Conservation (phyloP, 1,140 invertebrate genomes). For the Drosophila pruinosa region DNA sequence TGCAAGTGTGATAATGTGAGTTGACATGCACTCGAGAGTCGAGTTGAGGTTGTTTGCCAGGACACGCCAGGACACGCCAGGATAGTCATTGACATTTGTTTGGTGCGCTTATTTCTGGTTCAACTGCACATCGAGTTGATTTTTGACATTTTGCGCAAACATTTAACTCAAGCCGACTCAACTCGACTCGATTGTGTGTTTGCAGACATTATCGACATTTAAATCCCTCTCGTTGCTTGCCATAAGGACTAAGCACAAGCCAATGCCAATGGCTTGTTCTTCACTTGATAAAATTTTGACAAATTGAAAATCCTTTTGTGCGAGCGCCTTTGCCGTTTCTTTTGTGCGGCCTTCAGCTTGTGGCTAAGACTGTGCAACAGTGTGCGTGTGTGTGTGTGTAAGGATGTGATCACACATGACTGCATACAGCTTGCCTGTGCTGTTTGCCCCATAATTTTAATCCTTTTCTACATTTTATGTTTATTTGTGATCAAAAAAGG, state of each 20-base stretch:
- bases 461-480: slow-evolving; percentile 62
- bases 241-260: slow-evolving; percentile 31
- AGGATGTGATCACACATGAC: slow-evolving; percentile 35
- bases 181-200: slow-evolving; percentile 51
- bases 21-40: slow-evolving; percentile 23
- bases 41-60: neutral
- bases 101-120: slow-evolving; percentile 70
- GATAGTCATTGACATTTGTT: slow-evolving; percentile 42
- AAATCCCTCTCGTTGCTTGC: slow-evolving; percentile 64
- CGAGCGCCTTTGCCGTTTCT: slow-evolving; percentile 32
- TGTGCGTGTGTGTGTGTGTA: slow-evolving; percentile 2
- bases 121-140: slow-evolving; percentile 65
- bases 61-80: neutral
- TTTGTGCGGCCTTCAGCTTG: slow-evolving; percentile 45
- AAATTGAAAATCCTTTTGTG: slow-evolving; percentile 79
- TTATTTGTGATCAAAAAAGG: slow-evolving; percentile 60
- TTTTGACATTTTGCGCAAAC: slow-evolving; percentile 68
- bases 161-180: slow-evolving; percentile 18
- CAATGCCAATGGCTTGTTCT: slow-evolving; percentile 34
- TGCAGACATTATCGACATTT: slow-evolving; percentile 79
- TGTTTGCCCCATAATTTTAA: slow-evolving; percentile 74
- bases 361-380: neutral
- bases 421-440: slow-evolving; percentile 31
- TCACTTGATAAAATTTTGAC: slow-evolving; percentile 74
- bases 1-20: slow-evolving; percentile 37